Evolutionary conservation across 2,888 invertebrate genomes (phyloP).

Genomic region (Cephus pulcher): DNA sequence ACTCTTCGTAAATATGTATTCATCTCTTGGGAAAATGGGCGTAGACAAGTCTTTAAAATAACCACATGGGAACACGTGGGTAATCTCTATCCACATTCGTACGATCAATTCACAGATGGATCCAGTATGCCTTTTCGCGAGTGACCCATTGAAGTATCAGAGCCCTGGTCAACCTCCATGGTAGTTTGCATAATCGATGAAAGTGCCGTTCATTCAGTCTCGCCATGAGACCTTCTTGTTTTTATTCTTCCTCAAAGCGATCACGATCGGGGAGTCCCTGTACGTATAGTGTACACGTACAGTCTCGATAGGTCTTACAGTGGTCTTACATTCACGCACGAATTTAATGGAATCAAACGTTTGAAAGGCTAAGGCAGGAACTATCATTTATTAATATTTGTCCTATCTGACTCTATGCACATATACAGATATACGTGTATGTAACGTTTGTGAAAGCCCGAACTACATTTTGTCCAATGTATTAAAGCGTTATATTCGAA

Average conservation of each 20-base stretch:
- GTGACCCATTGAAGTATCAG: not conserved
- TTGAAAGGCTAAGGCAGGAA: not conserved
- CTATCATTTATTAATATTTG: not conserved
- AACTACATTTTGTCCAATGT: conserved; percentile 24
- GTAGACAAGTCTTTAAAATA: not conserved
- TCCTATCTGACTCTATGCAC: not conserved
- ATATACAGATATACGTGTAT: not conserved
- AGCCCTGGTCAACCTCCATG: not conserved
- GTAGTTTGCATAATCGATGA: not conserved
- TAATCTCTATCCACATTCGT: not conserved
- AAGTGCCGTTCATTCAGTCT: not conserved
- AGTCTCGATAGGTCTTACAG: not conserved
- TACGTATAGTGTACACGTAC: not conserved
- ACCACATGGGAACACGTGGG: not conserved
- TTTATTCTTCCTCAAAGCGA: not conserved
- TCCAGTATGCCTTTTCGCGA: not conserved
- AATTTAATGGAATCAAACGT: not conserved
- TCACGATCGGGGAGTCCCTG: not conserved
- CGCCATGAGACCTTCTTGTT: not conserved
- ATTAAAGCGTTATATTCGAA: conserved; percentile 3
- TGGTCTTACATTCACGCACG: not conserved
- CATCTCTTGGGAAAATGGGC: not conserved
- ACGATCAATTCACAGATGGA: not conserved
- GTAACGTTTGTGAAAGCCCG: conserved; percentile 7
- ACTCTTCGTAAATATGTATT: not conserved